Conservation (phyloP, 1,140 invertebrate genomes). For the Drosophila aff. region DNA sequence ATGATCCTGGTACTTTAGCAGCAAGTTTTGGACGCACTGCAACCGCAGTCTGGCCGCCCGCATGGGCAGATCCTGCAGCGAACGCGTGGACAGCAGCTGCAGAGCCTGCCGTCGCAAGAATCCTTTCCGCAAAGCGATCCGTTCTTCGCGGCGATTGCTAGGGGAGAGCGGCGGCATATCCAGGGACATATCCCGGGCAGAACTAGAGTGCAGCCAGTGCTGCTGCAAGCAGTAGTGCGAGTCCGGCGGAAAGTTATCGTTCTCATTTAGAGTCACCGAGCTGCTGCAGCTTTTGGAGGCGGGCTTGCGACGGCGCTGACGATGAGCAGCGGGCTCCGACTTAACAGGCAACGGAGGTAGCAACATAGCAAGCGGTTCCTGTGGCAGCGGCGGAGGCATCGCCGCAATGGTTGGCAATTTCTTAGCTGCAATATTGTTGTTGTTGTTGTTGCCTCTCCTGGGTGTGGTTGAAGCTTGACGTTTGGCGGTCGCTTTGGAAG, state of each 20-base stretch:
- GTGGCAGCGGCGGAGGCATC: slow-evolving; percentile 15
- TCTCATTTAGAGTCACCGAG: slow-evolving; percentile 39
- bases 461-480: slow-evolving; percentile 23
- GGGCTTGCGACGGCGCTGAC: slow-evolving; percentile 49
- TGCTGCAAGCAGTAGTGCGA: slow-evolving; percentile 78
- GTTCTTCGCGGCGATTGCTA: slow-evolving; percentile 67
- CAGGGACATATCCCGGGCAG: slow-evolving; percentile 26
- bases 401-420: slow-evolving; percentile 10
- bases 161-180: slow-evolving; percentile 26
- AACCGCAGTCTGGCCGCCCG: slow-evolving; percentile 65
- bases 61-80: slow-evolving; percentile 68
- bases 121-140: slow-evolving; percentile 70
- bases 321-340: slow-evolving; percentile 12
- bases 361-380: neutral
- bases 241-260: slow-evolving; percentile 34
- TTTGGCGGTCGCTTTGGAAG: slow-evolving; percentile 68
- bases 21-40: slow-evolving; percentile 65
- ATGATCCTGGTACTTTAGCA: slow-evolving; percentile 73
- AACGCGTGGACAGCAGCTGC: slow-evolving; percentile 68
- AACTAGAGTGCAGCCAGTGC: slow-evolving; percentile 59
- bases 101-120: slow-evolving; percentile 72
- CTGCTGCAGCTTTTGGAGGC: slow-evolving; percentile 28
- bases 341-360: neutral
- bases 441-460: neutral
- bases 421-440: slow-evolving; percentile 17